These are phyloP conservation scores for Sinohyriopsis cumingii DNA, from an alignment of 2,888 invertebrate species.

Conservation along the genomic window DNA sequence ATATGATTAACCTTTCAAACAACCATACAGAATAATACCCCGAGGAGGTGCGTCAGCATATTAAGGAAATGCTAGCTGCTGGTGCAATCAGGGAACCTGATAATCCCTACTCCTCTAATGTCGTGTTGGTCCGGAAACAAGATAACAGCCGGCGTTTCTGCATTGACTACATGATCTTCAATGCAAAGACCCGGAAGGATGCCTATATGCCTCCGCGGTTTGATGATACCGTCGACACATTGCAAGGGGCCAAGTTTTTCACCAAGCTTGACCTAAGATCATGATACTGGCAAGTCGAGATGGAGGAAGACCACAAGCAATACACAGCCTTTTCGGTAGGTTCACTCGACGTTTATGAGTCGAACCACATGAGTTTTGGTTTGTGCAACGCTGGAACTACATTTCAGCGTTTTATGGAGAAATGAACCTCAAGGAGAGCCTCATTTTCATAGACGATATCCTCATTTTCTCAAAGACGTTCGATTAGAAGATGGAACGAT, in stretches of 20 bases:
- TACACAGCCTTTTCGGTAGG: slow-evolving; percentile 26
- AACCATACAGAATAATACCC: background rate
- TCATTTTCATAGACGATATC: no score
- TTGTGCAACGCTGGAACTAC: no score
- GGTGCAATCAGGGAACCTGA: background rate
- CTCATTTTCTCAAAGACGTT: slow-evolving; percentile 17
- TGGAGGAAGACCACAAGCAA: slow-evolving; percentile 11
- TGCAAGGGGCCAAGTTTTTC: background rate
- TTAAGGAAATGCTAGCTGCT: background rate
- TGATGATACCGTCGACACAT: slow-evolving; percentile 3
- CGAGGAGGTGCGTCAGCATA: slow-evolving; percentile 1
- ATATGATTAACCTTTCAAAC: background rate
- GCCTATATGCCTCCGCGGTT: slow-evolving; percentile 2
- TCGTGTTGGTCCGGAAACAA: slow-evolving; percentile 1
- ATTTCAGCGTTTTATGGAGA: no score
- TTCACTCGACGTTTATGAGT: slow-evolving; percentile 18
- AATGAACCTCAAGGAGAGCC: no score
- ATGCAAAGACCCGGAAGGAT: background rate
- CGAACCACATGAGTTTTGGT: slow-evolving; percentile 19
- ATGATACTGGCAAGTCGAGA: slow-evolving; percentile 10
- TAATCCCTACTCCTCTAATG: background rate
- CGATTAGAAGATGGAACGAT: no score
- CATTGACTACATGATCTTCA: background rate
- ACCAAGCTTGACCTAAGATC: slow-evolving; percentile 3
- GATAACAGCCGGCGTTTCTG: background rate